Evolutionary conservation across 2,797 vertebrate genomes (phyloP).

Genomic region (Luscinia megarhynchos): DNA sequence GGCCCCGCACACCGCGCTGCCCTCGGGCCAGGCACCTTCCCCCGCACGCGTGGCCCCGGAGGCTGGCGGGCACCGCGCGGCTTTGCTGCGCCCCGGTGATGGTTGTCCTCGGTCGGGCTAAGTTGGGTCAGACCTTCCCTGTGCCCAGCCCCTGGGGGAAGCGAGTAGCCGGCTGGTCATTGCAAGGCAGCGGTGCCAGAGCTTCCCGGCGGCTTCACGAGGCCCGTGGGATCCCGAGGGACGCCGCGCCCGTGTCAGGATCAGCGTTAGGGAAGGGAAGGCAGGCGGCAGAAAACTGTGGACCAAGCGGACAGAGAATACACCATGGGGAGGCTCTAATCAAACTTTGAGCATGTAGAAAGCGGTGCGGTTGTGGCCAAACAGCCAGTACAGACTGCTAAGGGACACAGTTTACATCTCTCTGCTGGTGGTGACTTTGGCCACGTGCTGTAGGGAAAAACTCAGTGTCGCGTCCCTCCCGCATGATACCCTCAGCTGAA

Average conservation of each 20-base stretch:
- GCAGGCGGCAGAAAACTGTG: neutral
- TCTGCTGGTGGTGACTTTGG: neutral
- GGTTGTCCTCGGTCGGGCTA: neutral
- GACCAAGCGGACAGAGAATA: neutral
- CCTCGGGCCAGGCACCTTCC: neutral
- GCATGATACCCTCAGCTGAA: neutral
- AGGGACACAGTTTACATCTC: accelerated
- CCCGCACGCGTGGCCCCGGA: neutral
- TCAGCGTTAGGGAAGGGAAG: neutral
- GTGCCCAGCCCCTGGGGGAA: neutral
- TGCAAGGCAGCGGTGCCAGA: neutral
- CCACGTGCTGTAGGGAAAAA: neutral
- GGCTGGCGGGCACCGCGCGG: accelerated
- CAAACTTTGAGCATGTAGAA: accelerated
- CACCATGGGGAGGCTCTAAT: neutral
- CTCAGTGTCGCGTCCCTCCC: too few relatives aligned
- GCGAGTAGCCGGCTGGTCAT: accelerated
- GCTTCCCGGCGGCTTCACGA: neutral
- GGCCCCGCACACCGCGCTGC: neutral
- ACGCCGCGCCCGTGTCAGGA: accelerated
- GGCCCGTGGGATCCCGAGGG: neutral
- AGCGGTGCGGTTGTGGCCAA: neutral
- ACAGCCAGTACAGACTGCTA: neutral
- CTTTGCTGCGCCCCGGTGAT: too few relatives aligned
- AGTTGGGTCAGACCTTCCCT: neutral